These are phyloP conservation scores for Siniperca scherzeri DNA, from an alignment of 2,797 vertebrate species.

Conservation along the genomic window DNA sequence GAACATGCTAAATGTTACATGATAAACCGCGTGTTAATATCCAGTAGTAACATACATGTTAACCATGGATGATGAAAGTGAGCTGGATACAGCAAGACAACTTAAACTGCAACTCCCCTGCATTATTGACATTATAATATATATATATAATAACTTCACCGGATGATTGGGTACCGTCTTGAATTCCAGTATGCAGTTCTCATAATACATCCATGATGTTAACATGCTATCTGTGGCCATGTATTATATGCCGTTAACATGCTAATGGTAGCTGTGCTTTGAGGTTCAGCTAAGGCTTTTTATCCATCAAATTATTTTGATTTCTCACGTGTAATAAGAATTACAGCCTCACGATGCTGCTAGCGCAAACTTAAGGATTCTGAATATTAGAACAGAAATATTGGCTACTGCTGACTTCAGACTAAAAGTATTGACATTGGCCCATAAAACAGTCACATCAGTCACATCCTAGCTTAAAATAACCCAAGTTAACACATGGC, in stretches of 20 bases:
- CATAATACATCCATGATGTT: not conserved
- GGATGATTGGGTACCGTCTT: not conserved
- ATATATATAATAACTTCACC: no score
- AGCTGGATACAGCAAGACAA: no score
- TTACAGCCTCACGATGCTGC: not conserved
- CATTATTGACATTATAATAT: no score
- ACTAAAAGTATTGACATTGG: not conserved
- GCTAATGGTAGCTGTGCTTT: not conserved
- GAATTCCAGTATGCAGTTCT: not conserved
- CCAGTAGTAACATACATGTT: no score
- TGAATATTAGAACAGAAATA: not conserved
- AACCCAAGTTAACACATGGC: not conserved
- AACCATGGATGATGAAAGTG: no score
- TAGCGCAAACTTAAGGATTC: not conserved
- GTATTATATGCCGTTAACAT: not conserved
- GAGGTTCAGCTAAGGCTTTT: not conserved
- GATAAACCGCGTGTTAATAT: no score
- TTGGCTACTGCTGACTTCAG: not conserved
- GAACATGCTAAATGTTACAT: not conserved
- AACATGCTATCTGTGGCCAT: not conserved
- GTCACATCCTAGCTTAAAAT: not conserved
- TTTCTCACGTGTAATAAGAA: not conserved
- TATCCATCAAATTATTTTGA: not conserved
- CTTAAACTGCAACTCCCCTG: no score
- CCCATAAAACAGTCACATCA: not conserved